Evolutionary conservation across 2,888 invertebrate species (phyloP).

Genomic region (Melanchra persicariae): DNA sequence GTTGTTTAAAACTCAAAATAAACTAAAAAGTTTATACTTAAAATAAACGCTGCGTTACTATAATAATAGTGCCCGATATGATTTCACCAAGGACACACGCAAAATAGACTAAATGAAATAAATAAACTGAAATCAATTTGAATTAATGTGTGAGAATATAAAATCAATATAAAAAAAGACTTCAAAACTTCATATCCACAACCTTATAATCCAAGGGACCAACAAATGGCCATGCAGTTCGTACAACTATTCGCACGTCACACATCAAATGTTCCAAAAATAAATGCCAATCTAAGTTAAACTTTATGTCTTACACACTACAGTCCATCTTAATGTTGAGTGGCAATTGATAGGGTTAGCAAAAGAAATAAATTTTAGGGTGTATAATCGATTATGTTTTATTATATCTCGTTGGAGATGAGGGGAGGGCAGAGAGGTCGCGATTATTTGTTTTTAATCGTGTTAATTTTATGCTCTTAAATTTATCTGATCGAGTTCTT

Average conservation of each 20-base stretch:
- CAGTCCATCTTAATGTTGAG: slow-evolving; percentile 17
- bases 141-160: neutral
- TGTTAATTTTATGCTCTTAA: slow-evolving; percentile 69
- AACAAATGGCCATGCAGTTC: slow-evolving; percentile 82
- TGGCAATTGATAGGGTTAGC: slow-evolving; percentile 60
- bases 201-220: slow-evolving; percentile 62
- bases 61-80: no score
- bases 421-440: slow-evolving; percentile 57
- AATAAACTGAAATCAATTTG: no score
- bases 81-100: no score
- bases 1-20: no score
- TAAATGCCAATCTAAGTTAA: slow-evolving; percentile 45
- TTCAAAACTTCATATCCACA: slow-evolving; percentile 54
- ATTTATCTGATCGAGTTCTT: slow-evolving; percentile 58
- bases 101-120: no score
- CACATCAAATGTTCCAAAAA: slow-evolving; percentile 32
- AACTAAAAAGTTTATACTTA: no score
- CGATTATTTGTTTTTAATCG: slow-evolving; percentile 71
- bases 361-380: slow-evolving; percentile 80
- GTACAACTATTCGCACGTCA: slow-evolving; percentile 66
- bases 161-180: neutral
- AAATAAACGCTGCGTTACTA: no score
- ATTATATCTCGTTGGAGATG: slow-evolving; percentile 81
- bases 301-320: slow-evolving; percentile 44
- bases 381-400: slow-evolving; percentile 86